phyloP scores from a whole-genome alignment of 2,888 invertebrate genomes.

The Baccha elongata region DNA sequence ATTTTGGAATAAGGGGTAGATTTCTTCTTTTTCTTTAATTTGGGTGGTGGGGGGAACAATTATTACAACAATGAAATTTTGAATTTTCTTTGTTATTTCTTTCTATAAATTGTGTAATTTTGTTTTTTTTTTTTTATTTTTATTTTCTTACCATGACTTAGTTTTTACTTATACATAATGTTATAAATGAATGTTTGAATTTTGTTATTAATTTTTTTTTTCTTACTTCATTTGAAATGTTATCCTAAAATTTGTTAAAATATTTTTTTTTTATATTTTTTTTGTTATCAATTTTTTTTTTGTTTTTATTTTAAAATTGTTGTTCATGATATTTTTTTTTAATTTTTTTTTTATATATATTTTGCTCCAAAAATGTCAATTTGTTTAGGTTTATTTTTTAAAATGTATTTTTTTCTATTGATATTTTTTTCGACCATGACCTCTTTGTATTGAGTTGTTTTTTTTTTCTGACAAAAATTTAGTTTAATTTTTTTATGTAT shows the following conservation, averaged over 20 bases:
- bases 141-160: slow-evolving; percentile 61
- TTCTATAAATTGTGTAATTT: slow-evolving; percentile 53
- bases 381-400: slow-evolving; percentile 37
- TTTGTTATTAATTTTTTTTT: slow-evolving; percentile 42
- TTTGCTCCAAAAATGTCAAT: slow-evolving; percentile 73
- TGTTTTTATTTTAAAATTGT: slow-evolving; percentile 40
- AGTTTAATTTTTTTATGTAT: slow-evolving; percentile 20
- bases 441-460: slow-evolving; percentile 50
- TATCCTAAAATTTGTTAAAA: slow-evolving; percentile 67
- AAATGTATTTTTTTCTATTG: slow-evolving; percentile 21
- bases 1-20: slow-evolving; percentile 39
- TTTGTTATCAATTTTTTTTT: slow-evolving; percentile 35
- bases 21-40: slow-evolving; percentile 15
- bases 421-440: slow-evolving; percentile 63
- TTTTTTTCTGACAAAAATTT: slow-evolving; percentile 25
- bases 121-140: slow-evolving; percentile 32
- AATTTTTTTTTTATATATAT: slow-evolving; percentile 48
- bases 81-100: slow-evolving; percentile 58
- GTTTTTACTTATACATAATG: slow-evolving; percentile 68
- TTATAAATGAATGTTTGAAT: slow-evolving; percentile 71
- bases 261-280: slow-evolving; percentile 31
- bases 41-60: slow-evolving; percentile 51
- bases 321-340: slow-evolving; percentile 63
- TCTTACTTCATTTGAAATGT: slow-evolving; percentile 63
- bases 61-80: slow-evolving; percentile 73